phyloP scores from a whole-genome alignment of 2,888 invertebrate species.

The Caenorhabditis angaria region DNA sequence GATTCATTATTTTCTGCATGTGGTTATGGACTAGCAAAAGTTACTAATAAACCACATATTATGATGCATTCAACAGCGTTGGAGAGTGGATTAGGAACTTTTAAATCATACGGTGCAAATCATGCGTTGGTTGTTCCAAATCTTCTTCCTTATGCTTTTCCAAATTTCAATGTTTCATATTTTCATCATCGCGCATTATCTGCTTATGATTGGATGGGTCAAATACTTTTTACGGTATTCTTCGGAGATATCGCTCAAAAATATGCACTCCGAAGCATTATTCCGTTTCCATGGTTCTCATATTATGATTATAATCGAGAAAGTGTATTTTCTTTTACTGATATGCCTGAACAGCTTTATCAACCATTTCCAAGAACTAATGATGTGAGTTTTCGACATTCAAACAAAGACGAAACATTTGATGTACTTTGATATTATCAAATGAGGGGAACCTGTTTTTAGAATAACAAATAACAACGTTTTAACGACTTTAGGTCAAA shows the following conservation, averaged over 20 bases:
- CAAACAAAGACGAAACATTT: too few relatives aligned
- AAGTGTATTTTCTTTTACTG: slow-evolving; percentile 33
- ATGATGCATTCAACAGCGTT: slow-evolving; percentile 44
- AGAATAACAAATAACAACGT: too few relatives aligned
- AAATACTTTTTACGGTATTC: not conserved
- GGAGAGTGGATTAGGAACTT: slow-evolving; percentile 36
- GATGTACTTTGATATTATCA: too few relatives aligned
- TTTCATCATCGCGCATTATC: slow-evolving; percentile 27
- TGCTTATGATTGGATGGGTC: slow-evolving; percentile 37
- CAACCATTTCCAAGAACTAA: slow-evolving; percentile 30
- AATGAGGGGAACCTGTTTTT: too few relatives aligned
- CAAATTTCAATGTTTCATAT: slow-evolving; percentile 18
- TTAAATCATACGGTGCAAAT: slow-evolving; percentile 34
- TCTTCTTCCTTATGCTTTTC: slow-evolving; percentile 31
- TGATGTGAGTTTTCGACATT: slow-evolving; percentile 24
- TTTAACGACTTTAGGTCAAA: too few relatives aligned
- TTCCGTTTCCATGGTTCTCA: slow-evolving; percentile 23
- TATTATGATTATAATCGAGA: slow-evolving; percentile 27
- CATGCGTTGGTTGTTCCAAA: slow-evolving; percentile 36
- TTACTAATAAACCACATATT: slow-evolving; percentile 28
- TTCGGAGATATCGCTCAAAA: slow-evolving; percentile 25
- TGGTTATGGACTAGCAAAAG: slow-evolving; percentile 31
- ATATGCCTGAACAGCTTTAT: slow-evolving; percentile 36
- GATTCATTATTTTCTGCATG: slow-evolving; percentile 40
- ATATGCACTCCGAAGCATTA: slow-evolving; percentile 26